Conservation (phyloP, 53 echinoderm and acorn worm species). For the Holothuria leucospilota region DNA sequence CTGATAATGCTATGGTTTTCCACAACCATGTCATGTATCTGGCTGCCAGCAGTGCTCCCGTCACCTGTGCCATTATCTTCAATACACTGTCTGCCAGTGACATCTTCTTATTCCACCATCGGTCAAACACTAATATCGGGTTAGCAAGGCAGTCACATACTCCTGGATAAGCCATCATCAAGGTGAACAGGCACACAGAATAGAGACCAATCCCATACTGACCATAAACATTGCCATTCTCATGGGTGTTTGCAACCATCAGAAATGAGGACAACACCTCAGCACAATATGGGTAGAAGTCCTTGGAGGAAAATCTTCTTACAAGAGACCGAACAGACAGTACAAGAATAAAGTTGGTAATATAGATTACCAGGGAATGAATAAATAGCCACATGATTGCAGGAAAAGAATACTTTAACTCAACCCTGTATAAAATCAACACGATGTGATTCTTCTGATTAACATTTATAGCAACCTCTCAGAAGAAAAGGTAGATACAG, state of each 20-base stretch:
- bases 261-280: slow-evolving; percentile 36
- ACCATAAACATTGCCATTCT: slow-evolving; percentile 67
- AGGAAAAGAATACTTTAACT: neutral
- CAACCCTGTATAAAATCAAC: too few relatives aligned
- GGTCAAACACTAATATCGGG: slow-evolving; percentile 77
- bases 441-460: too few relatives aligned
- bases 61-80: slow-evolving; percentile 66
- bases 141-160: slow-evolving; percentile 81
- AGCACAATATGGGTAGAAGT: slow-evolving; percentile 58
- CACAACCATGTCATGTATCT: slow-evolving; percentile 67
- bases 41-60: slow-evolving; percentile 73
- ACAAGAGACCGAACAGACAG: slow-evolving; percentile 49
- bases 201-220: slow-evolving; percentile 66
- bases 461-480: too few relatives aligned
- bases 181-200: slow-evolving; percentile 65
- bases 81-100: slow-evolving; percentile 56
- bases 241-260: slow-evolving; percentile 55
- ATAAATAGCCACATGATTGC: slow-evolving; percentile 39
- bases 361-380: slow-evolving; percentile 49
- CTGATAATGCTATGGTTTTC: slow-evolving; percentile 60
- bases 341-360: slow-evolving; percentile 60
- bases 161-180: slow-evolving; percentile 71
- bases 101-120: slow-evolving; percentile 67
- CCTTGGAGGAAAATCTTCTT: slow-evolving; percentile 42
- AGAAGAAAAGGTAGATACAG: too few relatives aligned